phyloP scores from a whole-genome alignment of 2,797 vertebrate species.

The Gadopsis marmoratus region DNA sequence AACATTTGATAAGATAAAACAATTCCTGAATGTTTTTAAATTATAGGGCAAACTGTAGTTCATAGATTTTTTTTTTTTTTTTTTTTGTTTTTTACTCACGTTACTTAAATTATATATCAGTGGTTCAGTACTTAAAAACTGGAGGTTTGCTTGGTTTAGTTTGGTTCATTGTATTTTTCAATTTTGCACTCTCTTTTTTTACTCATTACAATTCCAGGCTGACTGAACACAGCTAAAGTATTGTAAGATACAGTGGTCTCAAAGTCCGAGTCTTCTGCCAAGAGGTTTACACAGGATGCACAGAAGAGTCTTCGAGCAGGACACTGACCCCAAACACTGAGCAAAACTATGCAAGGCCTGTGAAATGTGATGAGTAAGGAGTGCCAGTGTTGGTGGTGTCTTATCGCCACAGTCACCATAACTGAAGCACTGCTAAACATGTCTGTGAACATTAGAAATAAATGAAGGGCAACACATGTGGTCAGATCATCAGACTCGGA shows the following conservation, averaged over 20 bases:
- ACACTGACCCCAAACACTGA: not conserved
- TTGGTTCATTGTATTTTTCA: slow-evolving; percentile 17
- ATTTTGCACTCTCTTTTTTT: slow-evolving; percentile 36
- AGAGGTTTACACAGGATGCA: not conserved
- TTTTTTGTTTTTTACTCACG: slow-evolving; percentile 15
- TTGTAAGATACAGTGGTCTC: slow-evolving; percentile 16
- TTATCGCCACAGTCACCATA: not conserved
- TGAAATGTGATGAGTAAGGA: slow-evolving; percentile 16
- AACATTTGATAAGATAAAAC: slow-evolving; percentile 27
- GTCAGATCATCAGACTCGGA: not conserved
- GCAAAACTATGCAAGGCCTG: not conserved
- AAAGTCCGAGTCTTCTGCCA: slow-evolving; percentile 34
- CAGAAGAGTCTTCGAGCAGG: slow-evolving; percentile 11
- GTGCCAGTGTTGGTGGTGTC: not conserved
- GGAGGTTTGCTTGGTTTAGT: slow-evolving; percentile 24
- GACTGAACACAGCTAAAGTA: slow-evolving; percentile 25
- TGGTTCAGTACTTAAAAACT: slow-evolving; percentile 43
- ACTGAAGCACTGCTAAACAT: not conserved
- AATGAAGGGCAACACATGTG: not conserved
- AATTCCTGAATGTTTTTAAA: slow-evolving; percentile 43
- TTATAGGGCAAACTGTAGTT: slow-evolving; percentile 39
- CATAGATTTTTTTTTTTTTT: slow-evolving; percentile 39
- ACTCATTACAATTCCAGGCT: slow-evolving; percentile 36
- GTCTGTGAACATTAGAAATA: slow-evolving; percentile 9
- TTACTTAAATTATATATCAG: slow-evolving; percentile 13